Evolutionary conservation across 2,113 vertebrate genomes (phyloP).

Genomic region (Rhineura floridana): DNA sequence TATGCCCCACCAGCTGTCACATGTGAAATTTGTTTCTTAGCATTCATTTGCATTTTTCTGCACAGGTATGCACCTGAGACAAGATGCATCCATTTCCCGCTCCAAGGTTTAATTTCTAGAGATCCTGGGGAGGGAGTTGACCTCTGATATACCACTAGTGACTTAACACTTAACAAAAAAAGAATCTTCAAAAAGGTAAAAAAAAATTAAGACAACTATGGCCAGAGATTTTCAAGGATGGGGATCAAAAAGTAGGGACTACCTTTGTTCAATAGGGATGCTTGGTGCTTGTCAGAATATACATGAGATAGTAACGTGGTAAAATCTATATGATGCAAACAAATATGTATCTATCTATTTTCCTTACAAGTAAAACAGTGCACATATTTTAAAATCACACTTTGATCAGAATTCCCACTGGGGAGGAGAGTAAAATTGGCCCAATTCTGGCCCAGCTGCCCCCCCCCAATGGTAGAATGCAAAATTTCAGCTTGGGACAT

Average conservation of each 20-base stretch:
- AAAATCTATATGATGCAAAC: no score
- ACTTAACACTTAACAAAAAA: neutral
- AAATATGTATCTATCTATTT: no score
- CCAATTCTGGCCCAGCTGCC: neutral
- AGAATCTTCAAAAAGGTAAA: no score
- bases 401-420: neutral
- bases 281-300: no score
- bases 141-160: neutral
- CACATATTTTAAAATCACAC: neutral
- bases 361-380: neutral
- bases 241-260: neutral
- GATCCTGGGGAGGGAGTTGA: neutral
- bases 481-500: neutral
- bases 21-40: neutral
- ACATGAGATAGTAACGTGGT: no score
- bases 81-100: neutral
- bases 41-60: neutral
- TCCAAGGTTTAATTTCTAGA: neutral
- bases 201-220: no score
- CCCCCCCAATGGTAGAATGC: neutral
- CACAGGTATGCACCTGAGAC: neutral
- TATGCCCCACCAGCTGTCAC: no score
- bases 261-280: neutral
- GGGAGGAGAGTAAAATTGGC: neutral
- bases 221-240: neutral